Percentiles rank a stretch among this genome's conserved stretches.
These are phyloP conservation scores for Cladorhizidae sp. DNA, from an alignment of 37 sponge, comb jelly and placozoan species.

Conservation along the genomic window DNA sequence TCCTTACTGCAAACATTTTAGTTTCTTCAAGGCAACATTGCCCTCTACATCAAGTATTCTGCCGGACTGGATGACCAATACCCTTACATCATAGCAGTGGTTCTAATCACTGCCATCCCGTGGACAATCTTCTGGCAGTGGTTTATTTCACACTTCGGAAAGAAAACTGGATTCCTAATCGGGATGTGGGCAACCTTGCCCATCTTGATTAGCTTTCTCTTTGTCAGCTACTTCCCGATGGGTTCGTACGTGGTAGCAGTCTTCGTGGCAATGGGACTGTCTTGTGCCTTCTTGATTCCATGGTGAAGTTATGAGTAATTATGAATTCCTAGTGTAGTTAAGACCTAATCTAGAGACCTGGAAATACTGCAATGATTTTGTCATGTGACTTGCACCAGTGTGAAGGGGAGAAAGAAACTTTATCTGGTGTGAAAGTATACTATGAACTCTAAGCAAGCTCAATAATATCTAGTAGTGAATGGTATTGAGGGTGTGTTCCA, in stretches of 20 bases:
- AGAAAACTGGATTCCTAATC: slow-evolving; percentile 59
- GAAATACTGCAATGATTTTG: too few species aligned
- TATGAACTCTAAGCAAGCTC: too few species aligned
- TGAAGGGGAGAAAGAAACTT: too few species aligned
- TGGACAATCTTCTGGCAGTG: slow-evolving; percentile 86
- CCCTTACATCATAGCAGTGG: slow-evolving; percentile 70
- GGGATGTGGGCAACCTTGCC: slow-evolving; percentile 66
- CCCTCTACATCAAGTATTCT: slow-evolving; percentile 75
- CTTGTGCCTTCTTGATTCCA: slow-evolving; percentile 73
- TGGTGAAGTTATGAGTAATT: slow-evolving; percentile 61
- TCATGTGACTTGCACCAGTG: too few species aligned
- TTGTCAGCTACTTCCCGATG: slow-evolving; percentile 23
- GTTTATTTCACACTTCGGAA: slow-evolving; percentile 62
- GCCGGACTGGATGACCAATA: slow-evolving; percentile 54
- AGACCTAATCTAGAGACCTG: too few species aligned
- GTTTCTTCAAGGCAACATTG: slow-evolving; percentile 77
- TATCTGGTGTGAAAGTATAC: too few species aligned
- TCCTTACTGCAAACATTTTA: slow-evolving; percentile 2
- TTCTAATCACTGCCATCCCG: slow-evolving; percentile 45
- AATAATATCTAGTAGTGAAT: too few species aligned
- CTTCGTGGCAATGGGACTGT: slow-evolving; percentile 64
- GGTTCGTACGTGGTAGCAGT: slow-evolving; percentile 42
- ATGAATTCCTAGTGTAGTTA: neutral
- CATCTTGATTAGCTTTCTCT: slow-evolving; percentile 25
- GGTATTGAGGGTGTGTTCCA: too few species aligned